These are phyloP conservation scores for Nerophis ophidion DNA, from an alignment of 2,113 vertebrate genomes.

Conservation along the genomic window DNA sequence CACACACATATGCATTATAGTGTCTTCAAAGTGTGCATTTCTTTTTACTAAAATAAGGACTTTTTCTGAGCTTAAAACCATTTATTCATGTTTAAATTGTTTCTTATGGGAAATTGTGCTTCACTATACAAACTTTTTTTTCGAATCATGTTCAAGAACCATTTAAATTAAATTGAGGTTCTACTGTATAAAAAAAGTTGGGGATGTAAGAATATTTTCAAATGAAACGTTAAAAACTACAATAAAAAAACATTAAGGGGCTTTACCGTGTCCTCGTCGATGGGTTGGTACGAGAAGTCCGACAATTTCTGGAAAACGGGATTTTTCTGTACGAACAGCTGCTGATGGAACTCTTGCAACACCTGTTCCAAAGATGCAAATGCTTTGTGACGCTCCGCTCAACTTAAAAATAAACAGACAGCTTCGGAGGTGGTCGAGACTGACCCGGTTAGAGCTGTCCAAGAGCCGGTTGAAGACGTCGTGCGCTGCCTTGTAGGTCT, in stretches of 20 bases:
- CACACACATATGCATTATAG: too few species aligned
- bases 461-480: slow-evolving; percentile 86
- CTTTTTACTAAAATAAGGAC: too few species aligned
- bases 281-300: slow-evolving; percentile 85
- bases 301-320: slow-evolving; percentile 76
- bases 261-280: slow-evolving; percentile 85
- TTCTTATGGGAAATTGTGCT: too few species aligned
- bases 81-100: too few species aligned
- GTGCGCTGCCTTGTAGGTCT: slow-evolving; percentile 80
- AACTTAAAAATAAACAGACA: neutral
- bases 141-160: too few species aligned
- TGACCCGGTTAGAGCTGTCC: slow-evolving; percentile 82
- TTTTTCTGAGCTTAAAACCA: too few species aligned
- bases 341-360: slow-evolving; percentile 84
- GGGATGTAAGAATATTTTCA: too few species aligned
- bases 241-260: too few species aligned
- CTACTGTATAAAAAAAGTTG: neutral
- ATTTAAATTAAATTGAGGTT: too few species aligned
- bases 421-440: neutral
- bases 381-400: neutral
- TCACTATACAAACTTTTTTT: too few species aligned
- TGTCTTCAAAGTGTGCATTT: too few species aligned
- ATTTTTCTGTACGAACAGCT: slow-evolving; percentile 89
- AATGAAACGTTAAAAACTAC: too few species aligned
- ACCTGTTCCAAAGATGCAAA: slow-evolving; percentile 63